Percentiles rank a stretch among this genome's conserved stretches.
phyloP scores from a whole-genome alignment of 1,140 invertebrate genomes.

The Colletes gigas region DNA sequence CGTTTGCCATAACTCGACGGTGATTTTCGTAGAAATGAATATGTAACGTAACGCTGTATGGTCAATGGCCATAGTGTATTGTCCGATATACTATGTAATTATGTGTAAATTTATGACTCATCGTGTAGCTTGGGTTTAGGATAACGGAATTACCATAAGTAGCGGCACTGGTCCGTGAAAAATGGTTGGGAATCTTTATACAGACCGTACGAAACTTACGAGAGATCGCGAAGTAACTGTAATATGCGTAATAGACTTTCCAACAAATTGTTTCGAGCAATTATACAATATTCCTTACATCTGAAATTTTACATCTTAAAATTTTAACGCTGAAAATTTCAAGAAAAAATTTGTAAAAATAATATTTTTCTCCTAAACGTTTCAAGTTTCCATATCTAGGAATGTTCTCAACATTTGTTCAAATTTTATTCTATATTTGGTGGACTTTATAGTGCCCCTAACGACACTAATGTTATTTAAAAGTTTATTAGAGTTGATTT shows the following conservation, averaged over 20 bases:
- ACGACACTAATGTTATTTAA: too few species aligned
- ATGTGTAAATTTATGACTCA: conserved; percentile 31
- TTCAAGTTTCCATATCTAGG: too few species aligned
- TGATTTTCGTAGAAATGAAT: conserved; percentile 31
- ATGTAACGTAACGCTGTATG: conserved; percentile 13
- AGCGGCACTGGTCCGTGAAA: neutral
- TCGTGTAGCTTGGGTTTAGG: conserved; percentile 9
- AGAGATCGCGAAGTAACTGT: conserved; percentile 4
- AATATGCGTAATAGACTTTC: neutral
- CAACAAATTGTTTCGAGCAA: too few species aligned
- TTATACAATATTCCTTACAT: too few species aligned
- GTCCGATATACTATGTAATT: conserved; percentile 18
- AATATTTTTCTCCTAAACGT: too few species aligned
- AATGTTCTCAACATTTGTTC: too few species aligned
- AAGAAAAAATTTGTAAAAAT: too few species aligned
- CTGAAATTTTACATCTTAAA: too few species aligned
- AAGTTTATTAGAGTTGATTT: too few species aligned
- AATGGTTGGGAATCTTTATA: neutral
- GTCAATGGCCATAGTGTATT: conserved; percentile 11
- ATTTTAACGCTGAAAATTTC: too few species aligned
- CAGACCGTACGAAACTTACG: neutral
- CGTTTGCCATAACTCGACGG: conserved; percentile 1
- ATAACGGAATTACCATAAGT: conserved; percentile 19
- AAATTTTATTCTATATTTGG: too few species aligned
- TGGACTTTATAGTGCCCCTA: too few species aligned